These are phyloP conservation scores for Sycophila texana DNA, from an alignment of 2,888 invertebrate genomes.

Conservation along the genomic window DNA sequence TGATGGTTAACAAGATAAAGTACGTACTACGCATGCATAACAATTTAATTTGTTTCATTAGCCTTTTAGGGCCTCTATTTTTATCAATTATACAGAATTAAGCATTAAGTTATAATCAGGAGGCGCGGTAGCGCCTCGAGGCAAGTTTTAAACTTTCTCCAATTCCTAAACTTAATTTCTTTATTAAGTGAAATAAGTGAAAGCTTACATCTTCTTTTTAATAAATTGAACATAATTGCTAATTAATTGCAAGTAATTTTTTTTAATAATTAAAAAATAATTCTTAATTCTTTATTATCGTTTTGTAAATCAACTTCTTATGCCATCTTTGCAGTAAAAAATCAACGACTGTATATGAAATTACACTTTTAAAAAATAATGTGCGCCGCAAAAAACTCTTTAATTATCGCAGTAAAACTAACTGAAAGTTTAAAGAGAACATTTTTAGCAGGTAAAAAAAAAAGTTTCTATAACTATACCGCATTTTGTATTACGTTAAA, in stretches of 20 bases:
- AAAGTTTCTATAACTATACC: not conserved
- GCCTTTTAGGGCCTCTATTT: too few relatives aligned
- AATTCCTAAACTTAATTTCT: conserved; percentile 17
- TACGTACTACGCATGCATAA: too few relatives aligned
- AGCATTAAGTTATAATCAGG: not conserved
- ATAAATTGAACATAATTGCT: conserved; percentile 17
- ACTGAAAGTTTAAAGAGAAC: not conserved
- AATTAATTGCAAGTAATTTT: conserved; percentile 13
- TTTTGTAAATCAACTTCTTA: not conserved
- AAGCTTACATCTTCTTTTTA: conserved; percentile 20
- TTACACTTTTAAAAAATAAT: not conserved
- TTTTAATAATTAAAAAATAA: not conserved
- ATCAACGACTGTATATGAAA: not conserved
- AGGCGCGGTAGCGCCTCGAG: too few relatives aligned
- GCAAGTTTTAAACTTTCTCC: conserved; percentile 35
- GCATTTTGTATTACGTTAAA: too few relatives aligned
- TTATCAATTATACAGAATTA: too few relatives aligned
- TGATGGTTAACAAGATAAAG: too few relatives aligned
- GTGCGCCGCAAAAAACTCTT: not conserved
- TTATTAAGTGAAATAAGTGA: conserved; percentile 35
- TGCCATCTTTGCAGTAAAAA: not conserved
- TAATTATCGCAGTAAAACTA: not conserved
- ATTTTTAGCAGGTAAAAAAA: not conserved
- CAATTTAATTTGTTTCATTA: too few relatives aligned
- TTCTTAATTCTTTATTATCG: not conserved